Percentiles rank a stretch among this genome's conserved stretches.
phyloP scores from a whole-genome alignment of 2,888 invertebrate species.

The Stramonita haemastoma region DNA sequence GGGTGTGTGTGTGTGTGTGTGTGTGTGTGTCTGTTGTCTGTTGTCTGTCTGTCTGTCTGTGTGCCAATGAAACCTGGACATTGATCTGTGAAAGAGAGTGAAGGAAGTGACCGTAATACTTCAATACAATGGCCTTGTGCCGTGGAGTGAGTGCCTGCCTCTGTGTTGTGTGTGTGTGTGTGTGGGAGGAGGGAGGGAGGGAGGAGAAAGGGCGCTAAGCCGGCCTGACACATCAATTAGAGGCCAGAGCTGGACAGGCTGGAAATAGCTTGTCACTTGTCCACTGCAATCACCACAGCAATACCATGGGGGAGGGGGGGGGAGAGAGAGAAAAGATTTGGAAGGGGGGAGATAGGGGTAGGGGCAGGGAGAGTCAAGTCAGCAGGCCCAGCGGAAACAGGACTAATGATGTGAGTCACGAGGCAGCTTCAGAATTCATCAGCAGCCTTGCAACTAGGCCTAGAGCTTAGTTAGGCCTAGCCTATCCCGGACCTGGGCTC shows the following conservation, averaged over 20 bases:
- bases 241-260: slow-evolving; percentile 21
- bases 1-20: too few relatives aligned
- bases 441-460: too few relatives aligned
- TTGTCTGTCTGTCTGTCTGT: too few relatives aligned
- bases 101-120: too few relatives aligned
- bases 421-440: not conserved
- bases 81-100: too few relatives aligned
- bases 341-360: not conserved
- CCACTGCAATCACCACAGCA: slow-evolving; percentile 10
- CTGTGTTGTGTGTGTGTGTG: not conserved
- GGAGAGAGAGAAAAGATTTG: not conserved
- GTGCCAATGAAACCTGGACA: too few relatives aligned
- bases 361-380: not conserved
- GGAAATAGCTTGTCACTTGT: slow-evolving; percentile 34
- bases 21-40: too few relatives aligned
- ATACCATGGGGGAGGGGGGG: not conserved
- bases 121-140: too few relatives aligned
- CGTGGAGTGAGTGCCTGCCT: not conserved
- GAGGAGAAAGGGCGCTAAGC: not conserved
- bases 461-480: too few relatives aligned
- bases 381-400: not conserved
- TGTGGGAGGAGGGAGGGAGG: not conserved
- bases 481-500: not conserved
- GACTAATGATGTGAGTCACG: slow-evolving; percentile 9
- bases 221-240: slow-evolving; percentile 33